These are phyloP conservation scores for Mizuhopecten yessoensis DNA, from an alignment of 1,140 invertebrate species.

Conservation along the genomic window DNA sequence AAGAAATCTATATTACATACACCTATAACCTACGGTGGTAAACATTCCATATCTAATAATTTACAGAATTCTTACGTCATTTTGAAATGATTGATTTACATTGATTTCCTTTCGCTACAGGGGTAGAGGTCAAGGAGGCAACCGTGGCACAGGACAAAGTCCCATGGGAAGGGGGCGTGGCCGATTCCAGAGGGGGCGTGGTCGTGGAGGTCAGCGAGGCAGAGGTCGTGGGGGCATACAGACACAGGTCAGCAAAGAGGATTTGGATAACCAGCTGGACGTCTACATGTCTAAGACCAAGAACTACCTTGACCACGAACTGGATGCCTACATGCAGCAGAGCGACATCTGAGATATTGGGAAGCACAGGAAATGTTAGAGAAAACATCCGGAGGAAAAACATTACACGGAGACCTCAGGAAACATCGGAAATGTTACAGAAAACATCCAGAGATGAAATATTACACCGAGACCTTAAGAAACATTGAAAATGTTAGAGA, in stretches of 20 bases:
- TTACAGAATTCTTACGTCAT: too few species aligned
- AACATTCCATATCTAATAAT: too few species aligned
- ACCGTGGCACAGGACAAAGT: constrained; percentile 49
- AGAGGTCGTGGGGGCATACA: constrained; percentile 57
- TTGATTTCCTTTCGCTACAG: constrained; percentile 7
- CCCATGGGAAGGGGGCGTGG: constrained; percentile 58
- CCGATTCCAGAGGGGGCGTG: constrained; percentile 57
- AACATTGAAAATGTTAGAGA: not conserved
- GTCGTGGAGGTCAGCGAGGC: constrained; percentile 46
- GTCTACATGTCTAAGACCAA: constrained; percentile 86
- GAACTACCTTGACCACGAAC: constrained; percentile 83
- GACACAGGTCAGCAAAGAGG: constrained; percentile 82
- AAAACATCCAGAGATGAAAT: not conserved
- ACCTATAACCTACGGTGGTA: too few species aligned
- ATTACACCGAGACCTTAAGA: not conserved
- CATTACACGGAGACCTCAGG: too few species aligned
- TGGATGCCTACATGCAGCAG: constrained; percentile 74
- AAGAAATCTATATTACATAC: too few species aligned
- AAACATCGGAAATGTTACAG: not conserved
- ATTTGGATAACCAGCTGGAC: constrained; percentile 86
- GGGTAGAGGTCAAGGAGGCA: constrained; percentile 52
- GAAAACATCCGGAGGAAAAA: not conserved
- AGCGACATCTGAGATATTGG: not conserved
- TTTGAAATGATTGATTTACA: too few species aligned
- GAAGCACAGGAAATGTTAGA: not conserved